Evolutionary conservation across 1,140 invertebrate genomes (phyloP), one percentile per base, ranked within the genome.

Genomic region (Conus betulinus): DNA sequence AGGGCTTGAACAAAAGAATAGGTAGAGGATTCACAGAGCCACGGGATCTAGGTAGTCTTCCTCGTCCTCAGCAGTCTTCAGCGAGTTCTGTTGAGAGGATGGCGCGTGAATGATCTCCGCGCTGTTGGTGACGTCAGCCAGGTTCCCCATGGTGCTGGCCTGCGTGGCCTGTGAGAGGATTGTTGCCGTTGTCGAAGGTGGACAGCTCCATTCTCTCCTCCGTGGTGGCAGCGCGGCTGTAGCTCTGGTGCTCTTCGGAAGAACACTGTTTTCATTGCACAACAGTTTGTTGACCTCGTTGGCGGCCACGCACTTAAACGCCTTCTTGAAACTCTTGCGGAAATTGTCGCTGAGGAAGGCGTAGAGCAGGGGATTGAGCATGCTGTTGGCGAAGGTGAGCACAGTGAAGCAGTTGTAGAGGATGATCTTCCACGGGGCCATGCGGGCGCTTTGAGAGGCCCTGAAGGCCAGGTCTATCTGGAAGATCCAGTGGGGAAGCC

Each of bases 401-500:
- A 95, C 91, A 5, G 94, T 95, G 82, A 94, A 92, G 15, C 90
- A 89, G 87, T 93, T 93, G 85, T 93, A 94, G 51, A 95, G 84
- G 13, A 92, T 88, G 25, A 94, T 91, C 88, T 92, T 90, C 92
- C 92, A 93, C 4, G 76, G 17, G 53, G 81, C 23, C 39, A 91
- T 23, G 39, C 10, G 60, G 11, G 20, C 51, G 17, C 23, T 60
- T 0, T 53, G 51, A 0, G 63, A 85, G 39, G 81, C 25, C 39
- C 53, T 13, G 88, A 94, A 93, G 57, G 91, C 91, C 13, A 94
- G 88, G 79, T 93, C 81, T 8, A 93, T 91, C 92, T 97, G 97
- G 1, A 97, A 97, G 7, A 98, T 96, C 98, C 98, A 99, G 94
- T 99, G 99, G 0, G 99, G 99, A 39, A 99, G 95, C 99, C 99